Conservation (phyloP, 2,797 vertebrate species). For the Tadarida brasiliensis region DNA sequence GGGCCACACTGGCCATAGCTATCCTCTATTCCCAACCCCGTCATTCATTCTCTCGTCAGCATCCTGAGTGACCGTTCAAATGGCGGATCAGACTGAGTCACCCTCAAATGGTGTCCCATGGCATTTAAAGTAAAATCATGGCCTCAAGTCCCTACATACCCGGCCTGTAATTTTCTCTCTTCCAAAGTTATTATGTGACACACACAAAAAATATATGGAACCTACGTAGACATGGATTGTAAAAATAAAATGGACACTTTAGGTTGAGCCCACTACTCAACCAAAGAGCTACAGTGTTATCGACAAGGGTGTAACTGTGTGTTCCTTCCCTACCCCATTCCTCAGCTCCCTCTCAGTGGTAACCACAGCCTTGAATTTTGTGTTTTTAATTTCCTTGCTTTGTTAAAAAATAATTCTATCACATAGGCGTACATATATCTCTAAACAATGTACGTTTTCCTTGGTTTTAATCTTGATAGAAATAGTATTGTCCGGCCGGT, state of each 20-base stretch:
- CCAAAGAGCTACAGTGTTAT: background rate
- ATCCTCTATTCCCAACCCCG: background rate
- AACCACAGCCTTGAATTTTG: background rate
- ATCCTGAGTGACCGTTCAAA: background rate
- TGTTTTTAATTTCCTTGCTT: constrained; percentile 43
- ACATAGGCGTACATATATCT: background rate
- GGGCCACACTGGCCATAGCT: background rate
- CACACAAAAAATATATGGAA: background rate
- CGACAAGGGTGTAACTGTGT: fast-evolving
- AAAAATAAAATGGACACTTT: background rate
- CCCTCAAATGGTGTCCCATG: background rate
- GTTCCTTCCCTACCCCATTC: background rate
- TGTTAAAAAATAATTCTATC: background rate
- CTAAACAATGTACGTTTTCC: background rate
- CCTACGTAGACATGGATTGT: background rate
- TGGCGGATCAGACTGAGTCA: background rate
- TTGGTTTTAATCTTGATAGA: background rate
- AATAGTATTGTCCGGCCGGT: background rate
- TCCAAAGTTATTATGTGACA: background rate
- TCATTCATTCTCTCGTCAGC: background rate
- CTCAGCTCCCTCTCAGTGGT: background rate
- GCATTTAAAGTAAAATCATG: background rate
- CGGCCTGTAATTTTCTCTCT: background rate
- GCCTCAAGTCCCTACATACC: background rate
- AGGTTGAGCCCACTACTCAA: background rate